A percentile compares a stretch with the other conserved stretches of the same genome.
Conservation (phyloP, 2,888 invertebrate genomes). For the Congeria kusceri region DNA sequence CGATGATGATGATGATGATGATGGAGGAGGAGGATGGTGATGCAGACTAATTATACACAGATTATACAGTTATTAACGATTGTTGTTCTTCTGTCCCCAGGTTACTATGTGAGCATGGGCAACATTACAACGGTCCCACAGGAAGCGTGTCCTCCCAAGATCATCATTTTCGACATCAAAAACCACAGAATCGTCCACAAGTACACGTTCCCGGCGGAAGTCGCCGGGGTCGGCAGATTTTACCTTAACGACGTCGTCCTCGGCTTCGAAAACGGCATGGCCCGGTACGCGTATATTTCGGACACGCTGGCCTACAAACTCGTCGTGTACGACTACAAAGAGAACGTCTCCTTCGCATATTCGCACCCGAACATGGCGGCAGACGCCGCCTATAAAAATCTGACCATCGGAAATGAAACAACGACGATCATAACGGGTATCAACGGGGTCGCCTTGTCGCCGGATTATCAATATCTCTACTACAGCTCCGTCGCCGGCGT, state of each 20-base stretch:
- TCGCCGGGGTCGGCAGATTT: conserved; percentile 48
- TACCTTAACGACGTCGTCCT: conserved; percentile 74
- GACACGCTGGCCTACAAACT: conserved; percentile 66
- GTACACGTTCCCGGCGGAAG: conserved; percentile 53
- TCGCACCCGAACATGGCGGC: conserved; percentile 59
- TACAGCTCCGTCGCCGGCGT: conserved; percentile 67
- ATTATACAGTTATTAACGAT: too few relatives aligned
- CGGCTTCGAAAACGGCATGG: conserved; percentile 48
- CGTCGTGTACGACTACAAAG: conserved; percentile 65
- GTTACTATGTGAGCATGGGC: conserved; percentile 37
- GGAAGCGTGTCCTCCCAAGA: conserved; percentile 66
- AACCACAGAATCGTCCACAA: conserved; percentile 52
- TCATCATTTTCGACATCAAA: conserved; percentile 67
- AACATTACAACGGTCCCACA: conserved; percentile 34
- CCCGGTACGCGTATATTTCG: conserved; percentile 68
- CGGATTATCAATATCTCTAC: conserved; percentile 68
- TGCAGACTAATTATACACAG: too few relatives aligned
- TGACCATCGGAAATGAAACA: conserved; percentile 58
- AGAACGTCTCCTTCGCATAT: conserved; percentile 56
- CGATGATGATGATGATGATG: too few relatives aligned
- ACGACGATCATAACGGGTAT: conserved; percentile 55
- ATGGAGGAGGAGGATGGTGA: too few relatives aligned
- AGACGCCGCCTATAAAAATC: conserved; percentile 40
- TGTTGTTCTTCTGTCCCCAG: conserved; percentile 9
- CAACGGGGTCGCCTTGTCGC: conserved; percentile 72